These are phyloP conservation scores for Mohoua ochrocephala DNA, from an alignment of 2,113 vertebrate genomes.

Conservation along the genomic window DNA sequence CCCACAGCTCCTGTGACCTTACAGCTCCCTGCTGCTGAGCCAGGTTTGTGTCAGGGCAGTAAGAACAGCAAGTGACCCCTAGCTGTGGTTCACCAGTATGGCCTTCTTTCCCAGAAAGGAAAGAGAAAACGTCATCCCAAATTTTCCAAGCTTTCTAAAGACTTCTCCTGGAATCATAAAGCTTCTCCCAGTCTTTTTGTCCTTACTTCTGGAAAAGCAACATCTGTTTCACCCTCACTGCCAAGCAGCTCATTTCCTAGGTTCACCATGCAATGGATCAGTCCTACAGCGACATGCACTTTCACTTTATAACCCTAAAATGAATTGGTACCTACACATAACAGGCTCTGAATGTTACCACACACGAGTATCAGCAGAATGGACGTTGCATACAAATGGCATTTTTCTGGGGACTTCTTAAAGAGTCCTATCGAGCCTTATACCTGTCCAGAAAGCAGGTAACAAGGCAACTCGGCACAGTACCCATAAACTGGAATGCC, in stretches of 20 bases:
- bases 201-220: not conserved
- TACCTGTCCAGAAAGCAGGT: not conserved
- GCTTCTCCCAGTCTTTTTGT: not conserved
- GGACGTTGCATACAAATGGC: not conserved
- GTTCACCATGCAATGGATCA: not conserved
- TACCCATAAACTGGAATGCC: not conserved
- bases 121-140: not conserved
- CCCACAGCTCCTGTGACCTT: not conserved
- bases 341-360: not conserved
- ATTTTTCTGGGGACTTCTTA: not conserved
- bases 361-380: accelerated
- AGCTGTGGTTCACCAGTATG: not conserved
- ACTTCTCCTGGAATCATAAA: not conserved
- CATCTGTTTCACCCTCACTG: not conserved
- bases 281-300: not conserved
- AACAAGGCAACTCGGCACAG: not conserved
- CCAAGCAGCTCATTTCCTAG: not conserved
- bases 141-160: not conserved
- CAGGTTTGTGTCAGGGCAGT: not conserved
- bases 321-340: not conserved
- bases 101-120: not conserved
- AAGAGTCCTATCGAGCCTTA: not conserved
- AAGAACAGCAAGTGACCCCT: not conserved
- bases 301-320: not conserved
- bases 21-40: not conserved